Percentiles rank a stretch among this genome's conserved stretches.
Conservation (phyloP, 2,113 vertebrate species). For the Hemibagrus wyckioides region DNA sequence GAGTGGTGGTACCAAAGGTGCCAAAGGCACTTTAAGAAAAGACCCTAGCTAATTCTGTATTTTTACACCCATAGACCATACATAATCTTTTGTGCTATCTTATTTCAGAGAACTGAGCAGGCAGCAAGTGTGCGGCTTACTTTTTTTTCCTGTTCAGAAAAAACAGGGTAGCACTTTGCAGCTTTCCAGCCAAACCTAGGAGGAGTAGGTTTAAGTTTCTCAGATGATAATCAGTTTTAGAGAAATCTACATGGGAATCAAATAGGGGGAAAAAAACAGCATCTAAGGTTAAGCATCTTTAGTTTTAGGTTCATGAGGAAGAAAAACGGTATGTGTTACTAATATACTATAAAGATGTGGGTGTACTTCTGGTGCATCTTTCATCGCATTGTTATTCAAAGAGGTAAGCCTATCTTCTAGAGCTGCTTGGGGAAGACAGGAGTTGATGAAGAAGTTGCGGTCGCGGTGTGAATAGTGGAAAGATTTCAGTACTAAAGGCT, state of each 20-base stretch:
- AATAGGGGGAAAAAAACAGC: no score
- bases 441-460: conserved; percentile 19
- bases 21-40: neutral
- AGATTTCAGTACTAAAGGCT: conserved; percentile 46
- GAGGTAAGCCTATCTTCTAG: neutral
- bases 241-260: neutral
- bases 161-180: neutral
- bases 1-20: no score
- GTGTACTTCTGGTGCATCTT: neutral
- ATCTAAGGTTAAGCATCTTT: neutral
- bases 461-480: conserved; percentile 38
- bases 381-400: conserved; percentile 12
- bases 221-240: no score
- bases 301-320: no score
- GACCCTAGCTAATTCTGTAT: neutral
- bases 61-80: neutral
- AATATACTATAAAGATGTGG: neutral
- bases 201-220: neutral
- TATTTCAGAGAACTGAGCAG: neutral
- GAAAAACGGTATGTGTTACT: neutral
- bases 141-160: neutral
- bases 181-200: neutral
- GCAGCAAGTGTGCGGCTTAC: neutral
- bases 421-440: neutral
- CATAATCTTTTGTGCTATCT: neutral